A percentile compares a stretch with the other conserved stretches of the same genome.
These are phyloP conservation scores for Apodemus agrarius DNA, from an alignment of 2,797 vertebrate species.

Conservation along the genomic window DNA sequence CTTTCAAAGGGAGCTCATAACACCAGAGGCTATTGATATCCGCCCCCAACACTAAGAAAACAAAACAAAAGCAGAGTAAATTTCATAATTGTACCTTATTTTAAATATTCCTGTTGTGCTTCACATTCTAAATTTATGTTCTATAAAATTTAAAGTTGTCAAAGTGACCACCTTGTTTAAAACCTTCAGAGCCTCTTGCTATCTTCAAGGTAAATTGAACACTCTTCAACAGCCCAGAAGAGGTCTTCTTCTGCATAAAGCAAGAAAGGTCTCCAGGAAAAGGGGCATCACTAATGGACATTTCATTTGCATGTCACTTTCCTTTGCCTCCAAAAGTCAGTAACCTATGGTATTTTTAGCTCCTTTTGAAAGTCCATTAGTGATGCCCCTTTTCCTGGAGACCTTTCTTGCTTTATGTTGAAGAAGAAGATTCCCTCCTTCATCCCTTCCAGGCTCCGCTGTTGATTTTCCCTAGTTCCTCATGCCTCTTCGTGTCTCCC, in stretches of 20 bases:
- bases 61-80: not conserved
- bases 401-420: not conserved
- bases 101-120: not conserved
- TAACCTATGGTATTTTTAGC: constrained; percentile 77
- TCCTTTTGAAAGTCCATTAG: constrained; percentile 75
- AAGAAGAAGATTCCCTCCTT: not conserved
- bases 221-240: not conserved
- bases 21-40: constrained; percentile 43
- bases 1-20: constrained; percentile 80
- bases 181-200: not conserved
- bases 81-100: not conserved
- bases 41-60: not conserved
- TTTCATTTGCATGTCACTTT: constrained; percentile 78
- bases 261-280: too few relatives aligned
- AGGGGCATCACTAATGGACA: too few relatives aligned
- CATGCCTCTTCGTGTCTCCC: not conserved
- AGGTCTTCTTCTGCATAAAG: too few relatives aligned
- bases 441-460: not conserved
- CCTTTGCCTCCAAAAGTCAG: constrained; percentile 65
- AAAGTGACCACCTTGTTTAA: not conserved
- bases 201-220: not conserved
- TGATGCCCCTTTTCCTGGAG: constrained; percentile 37
- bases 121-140: not conserved
- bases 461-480: not conserved
- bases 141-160: not conserved